Conservation (phyloP, 2,797 vertebrate species). For the Podargus strigoides region DNA sequence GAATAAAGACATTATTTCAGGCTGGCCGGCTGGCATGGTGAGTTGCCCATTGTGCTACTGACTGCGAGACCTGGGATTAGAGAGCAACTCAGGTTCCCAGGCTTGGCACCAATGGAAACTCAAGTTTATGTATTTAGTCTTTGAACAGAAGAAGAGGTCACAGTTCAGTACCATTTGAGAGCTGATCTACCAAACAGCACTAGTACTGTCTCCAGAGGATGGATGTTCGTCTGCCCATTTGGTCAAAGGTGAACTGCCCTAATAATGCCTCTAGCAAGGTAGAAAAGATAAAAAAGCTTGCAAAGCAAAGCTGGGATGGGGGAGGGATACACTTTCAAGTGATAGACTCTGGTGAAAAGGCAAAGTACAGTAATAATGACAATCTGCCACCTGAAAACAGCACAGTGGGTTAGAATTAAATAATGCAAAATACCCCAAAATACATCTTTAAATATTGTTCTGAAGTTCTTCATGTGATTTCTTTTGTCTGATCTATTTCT, state of each 20-base stretch:
- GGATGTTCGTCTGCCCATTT: constrained; percentile 51
- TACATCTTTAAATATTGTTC: not conserved
- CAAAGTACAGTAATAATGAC: not conserved
- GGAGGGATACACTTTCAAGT: constrained; percentile 27
- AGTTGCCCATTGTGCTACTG: constrained; percentile 58
- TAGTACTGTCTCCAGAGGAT: constrained; percentile 55
- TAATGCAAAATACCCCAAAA: not conserved
- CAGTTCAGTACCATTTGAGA: constrained; percentile 64
- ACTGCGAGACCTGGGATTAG: constrained; percentile 53
- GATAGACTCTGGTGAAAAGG: constrained; percentile 5
- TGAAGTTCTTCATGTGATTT: not conserved
- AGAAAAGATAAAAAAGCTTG: constrained; percentile 47
- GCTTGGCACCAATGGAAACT: constrained; percentile 61
- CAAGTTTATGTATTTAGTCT: constrained; percentile 58
- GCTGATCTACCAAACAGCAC: constrained; percentile 47
- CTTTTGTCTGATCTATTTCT: not conserved
- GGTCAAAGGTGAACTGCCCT: constrained; percentile 68
- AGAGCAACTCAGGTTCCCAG: constrained; percentile 59
- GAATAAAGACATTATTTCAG: constrained; percentile 58
- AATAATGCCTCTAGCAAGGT: constrained; percentile 69
- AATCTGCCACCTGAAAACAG: not conserved
- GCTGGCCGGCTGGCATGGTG: constrained; percentile 43
- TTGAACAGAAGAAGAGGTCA: constrained; percentile 69
- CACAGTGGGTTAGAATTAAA: not conserved
- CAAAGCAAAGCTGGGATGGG: not conserved